phyloP scores from a whole-genome alignment of 1,140 invertebrate genomes.

The Drosophila tropicalis region DNA sequence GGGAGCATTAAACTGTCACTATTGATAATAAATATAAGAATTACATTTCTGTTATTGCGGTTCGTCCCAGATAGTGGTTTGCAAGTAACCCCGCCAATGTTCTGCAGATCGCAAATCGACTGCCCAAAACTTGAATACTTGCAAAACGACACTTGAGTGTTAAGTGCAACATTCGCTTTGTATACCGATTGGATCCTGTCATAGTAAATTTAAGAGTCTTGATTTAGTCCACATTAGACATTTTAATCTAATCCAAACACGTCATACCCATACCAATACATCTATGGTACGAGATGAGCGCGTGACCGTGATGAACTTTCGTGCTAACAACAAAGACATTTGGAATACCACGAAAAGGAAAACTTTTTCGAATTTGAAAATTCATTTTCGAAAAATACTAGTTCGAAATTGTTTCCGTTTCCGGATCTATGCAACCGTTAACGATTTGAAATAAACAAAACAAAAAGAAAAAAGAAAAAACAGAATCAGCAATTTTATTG shows the following conservation, averaged over 20 bases:
- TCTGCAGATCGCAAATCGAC: neutral
- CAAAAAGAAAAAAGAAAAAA: neutral
- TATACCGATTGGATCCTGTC: neutral
- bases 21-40: neutral
- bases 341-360: too few relatives aligned
- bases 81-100: neutral
- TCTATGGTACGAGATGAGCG: neutral
- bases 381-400: too few relatives aligned
- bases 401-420: too few relatives aligned
- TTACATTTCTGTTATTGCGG: neutral
- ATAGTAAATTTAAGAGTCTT: neutral
- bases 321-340: neutral
- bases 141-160: neutral
- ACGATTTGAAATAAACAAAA: neutral
- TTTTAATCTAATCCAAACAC: conserved; percentile 8
- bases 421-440: neutral
- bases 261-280: neutral
- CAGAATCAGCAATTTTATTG: neutral
- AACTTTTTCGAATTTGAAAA: too few relatives aligned
- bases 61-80: neutral
- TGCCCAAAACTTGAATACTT: neutral
- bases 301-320: conserved; percentile 5
- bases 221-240: neutral
- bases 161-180: neutral
- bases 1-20: neutral